phyloP scores from a whole-genome alignment of 2,797 vertebrate genomes.

The Pipistrellus pipistrellus region DNA sequence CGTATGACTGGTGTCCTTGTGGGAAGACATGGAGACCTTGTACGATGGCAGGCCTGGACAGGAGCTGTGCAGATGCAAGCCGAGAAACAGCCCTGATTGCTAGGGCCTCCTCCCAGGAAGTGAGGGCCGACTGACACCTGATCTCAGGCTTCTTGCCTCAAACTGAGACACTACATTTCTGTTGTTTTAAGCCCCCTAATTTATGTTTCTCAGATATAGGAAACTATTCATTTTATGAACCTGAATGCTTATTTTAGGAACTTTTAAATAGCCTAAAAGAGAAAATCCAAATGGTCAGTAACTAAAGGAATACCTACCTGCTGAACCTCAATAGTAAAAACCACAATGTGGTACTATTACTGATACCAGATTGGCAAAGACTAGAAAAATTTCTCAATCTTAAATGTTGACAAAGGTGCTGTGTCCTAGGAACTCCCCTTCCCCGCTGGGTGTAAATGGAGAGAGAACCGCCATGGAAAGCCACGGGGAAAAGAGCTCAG shows the following conservation, averaged over 20 bases:
- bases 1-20: neutral
- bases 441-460: neutral
- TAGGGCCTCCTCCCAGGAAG: neutral
- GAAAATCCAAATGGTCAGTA: neutral
- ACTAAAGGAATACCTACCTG: neutral
- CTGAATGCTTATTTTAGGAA: constrained; percentile 9
- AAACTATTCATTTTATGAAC: neutral
- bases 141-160: neutral
- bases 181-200: neutral
- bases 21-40: neutral
- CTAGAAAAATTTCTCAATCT: neutral
- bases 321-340: neutral
- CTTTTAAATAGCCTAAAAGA: neutral
- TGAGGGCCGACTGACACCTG: neutral
- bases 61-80: neutral
- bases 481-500: neutral
- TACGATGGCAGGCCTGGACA: neutral
- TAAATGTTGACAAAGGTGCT: neutral
- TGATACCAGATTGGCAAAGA: neutral
- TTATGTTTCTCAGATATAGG: neutral
- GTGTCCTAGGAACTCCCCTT: neutral
- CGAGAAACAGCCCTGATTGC: neutral
- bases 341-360: neutral
- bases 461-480: neutral
- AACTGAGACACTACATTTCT: neutral